Evolutionary conservation across 2,888 invertebrate genomes (phyloP).

Genomic region (Acrobeloides nanus): DNA sequence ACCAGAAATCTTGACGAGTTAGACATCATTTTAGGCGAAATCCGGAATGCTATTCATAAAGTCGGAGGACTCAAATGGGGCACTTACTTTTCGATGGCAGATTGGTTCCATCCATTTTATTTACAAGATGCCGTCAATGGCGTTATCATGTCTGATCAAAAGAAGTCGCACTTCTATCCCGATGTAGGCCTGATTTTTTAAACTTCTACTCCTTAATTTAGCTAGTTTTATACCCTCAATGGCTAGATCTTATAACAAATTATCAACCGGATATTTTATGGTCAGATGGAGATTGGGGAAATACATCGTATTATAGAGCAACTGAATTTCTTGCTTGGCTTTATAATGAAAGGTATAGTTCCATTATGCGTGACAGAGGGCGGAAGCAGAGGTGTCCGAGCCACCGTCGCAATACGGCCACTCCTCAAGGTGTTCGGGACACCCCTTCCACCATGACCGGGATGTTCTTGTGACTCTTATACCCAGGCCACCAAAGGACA

Average conservation of each 20-base stretch:
- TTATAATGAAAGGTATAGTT: slow-evolving; percentile 72
- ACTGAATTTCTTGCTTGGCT: slow-evolving; percentile 79
- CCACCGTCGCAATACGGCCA: no score
- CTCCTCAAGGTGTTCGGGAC: no score
- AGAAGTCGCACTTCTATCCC: slow-evolving; percentile 17
- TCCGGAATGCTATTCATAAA: slow-evolving; percentile 1
- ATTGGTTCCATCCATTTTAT: slow-evolving; percentile 51
- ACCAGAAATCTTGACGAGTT: no score
- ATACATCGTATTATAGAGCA: slow-evolving; percentile 68
- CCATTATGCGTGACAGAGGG: no score
- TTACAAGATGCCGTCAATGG: slow-evolving; percentile 27
- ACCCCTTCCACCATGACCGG: no score
- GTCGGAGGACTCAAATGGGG: slow-evolving; percentile 43
- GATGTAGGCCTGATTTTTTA: slow-evolving; percentile 51
- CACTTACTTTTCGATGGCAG: slow-evolving; percentile 48
- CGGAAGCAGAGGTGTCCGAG: no score
- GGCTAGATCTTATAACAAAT: slow-evolving; percentile 52
- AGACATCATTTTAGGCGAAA: no score
- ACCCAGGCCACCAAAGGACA: no score
- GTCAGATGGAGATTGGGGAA: slow-evolving; percentile 90
- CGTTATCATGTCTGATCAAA: no score
- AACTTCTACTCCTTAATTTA: slow-evolving; percentile 18
- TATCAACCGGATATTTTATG: slow-evolving; percentile 70
- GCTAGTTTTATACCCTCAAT: slow-evolving; percentile 43
- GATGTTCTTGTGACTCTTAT: no score